Conservation (phyloP, 2,797 vertebrate genomes). For the Vireo griseus region DNA sequence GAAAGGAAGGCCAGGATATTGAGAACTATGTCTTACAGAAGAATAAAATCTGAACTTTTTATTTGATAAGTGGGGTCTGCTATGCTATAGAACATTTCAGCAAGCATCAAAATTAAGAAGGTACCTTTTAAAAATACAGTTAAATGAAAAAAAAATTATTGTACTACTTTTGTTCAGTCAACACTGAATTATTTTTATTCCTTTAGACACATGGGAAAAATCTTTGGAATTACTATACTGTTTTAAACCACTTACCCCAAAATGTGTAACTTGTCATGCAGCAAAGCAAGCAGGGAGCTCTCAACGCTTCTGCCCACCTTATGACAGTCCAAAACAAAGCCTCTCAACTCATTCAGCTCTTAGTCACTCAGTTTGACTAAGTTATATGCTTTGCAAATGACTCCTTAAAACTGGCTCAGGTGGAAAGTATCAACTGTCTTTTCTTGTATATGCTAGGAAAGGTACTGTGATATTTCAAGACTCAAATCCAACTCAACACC, state of each 20-base stretch:
- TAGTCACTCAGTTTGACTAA: neutral
- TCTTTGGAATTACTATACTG: neutral
- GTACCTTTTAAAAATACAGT: neutral
- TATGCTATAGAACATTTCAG: neutral
- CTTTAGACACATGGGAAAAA: neutral
- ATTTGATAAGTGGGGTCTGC: neutral
- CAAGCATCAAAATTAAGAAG: neutral
- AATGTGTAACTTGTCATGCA: neutral
- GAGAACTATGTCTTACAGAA: neutral
- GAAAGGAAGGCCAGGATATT: neutral
- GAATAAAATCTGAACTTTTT: neutral
- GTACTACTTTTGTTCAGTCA: neutral
- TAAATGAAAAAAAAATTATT: neutral
- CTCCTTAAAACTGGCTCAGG: neutral
- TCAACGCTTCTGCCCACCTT: neutral
- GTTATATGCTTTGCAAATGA: neutral
- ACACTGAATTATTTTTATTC: neutral
- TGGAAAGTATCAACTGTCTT: neutral
- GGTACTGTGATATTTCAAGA: neutral
- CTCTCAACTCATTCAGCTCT: neutral
- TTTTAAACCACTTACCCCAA: neutral
- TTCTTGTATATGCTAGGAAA: neutral
- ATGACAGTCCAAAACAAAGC: neutral
- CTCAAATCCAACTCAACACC: neutral
- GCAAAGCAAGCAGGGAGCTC: neutral